Base-by-base conservation (phyloP, 2,888 invertebrate species). In the Hemithea aestivaria region DNA sequence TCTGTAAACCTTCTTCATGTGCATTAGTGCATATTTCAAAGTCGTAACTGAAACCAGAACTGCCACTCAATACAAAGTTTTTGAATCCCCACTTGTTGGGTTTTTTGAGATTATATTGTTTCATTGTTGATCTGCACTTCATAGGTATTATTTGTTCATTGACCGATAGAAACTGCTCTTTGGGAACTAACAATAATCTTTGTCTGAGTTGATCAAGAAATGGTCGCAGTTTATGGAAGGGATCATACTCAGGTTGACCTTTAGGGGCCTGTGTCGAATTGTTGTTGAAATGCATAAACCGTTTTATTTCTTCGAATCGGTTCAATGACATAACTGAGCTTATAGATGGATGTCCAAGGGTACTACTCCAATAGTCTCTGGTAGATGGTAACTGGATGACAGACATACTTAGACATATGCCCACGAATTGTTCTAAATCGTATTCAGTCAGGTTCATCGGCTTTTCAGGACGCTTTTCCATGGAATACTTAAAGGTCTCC, bases 41-140 rank as follows among this genome's bases (percentile, higher is more conserved):
- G 31, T 47, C 43, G 10, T 48, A 67, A 20, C 56, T 59, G 36
- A 66, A 65, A 3, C 65, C 61, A 20, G 58, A 61, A 10, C 49
- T 43, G 27, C 61, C 63, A 40, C 64, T 64, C 3, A 66, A 40
- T 27, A 63, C 62, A 49, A 53, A 56, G 34, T 54, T 55, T 49
- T 62, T 61, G 36, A 54, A 66, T 20, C 58, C 58, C 60, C n/a
- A n/a, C n/a, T n/a, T n/a, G n/a, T n/a, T n/a, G n/a, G n/a, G n/a
- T n/a, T n/a, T n/a, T n/a, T n/a, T 41, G n/a, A n/a, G n/a, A n/a
- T n/a, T n/a, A n/a, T n/a, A n/a, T n/a, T n/a, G n/a, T n/a, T n/a
- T n/a, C n/a, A n/a, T n/a, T n/a, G n/a, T n/a, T n/a, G n/a, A n/a
- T n/a, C n/a, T n/a, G n/a, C n/a, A n/a, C n/a, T n/a, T n/a, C n/a